phyloP scores from a whole-genome alignment of 2,113 vertebrate genomes.

The Genyomyrus donnyi region DNA sequence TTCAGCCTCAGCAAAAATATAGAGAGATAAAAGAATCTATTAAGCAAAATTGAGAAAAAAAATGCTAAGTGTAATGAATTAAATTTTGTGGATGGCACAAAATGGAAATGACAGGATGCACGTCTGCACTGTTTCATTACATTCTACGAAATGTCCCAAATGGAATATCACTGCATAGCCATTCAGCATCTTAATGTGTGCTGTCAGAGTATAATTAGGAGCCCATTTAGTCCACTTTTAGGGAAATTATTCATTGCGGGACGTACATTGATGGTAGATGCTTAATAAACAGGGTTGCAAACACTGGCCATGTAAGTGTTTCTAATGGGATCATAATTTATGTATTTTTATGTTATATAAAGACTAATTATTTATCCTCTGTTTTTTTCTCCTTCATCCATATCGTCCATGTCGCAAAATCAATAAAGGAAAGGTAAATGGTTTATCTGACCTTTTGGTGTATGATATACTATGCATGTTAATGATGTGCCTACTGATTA shows the following conservation, averaged over 20 bases:
- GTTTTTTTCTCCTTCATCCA: not conserved
- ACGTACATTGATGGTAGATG: not conserved
- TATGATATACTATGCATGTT: not conserved
- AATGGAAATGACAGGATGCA: not conserved
- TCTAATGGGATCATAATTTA: not conserved
- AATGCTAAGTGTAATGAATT: not conserved
- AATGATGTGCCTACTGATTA: not conserved
- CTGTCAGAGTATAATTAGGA: not conserved
- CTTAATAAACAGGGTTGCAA: not conserved
- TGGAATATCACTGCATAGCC: not conserved
- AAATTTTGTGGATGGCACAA: not conserved
- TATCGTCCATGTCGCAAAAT: not conserved
- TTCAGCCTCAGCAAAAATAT: not conserved
- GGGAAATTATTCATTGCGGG: not conserved
- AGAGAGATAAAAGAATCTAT: not conserved
- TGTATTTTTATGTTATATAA: not conserved
- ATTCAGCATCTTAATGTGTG: constrained; percentile 8
- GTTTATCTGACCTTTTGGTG: not conserved
- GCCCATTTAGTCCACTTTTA: not conserved
- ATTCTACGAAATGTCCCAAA: not conserved
- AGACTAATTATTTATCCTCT: not conserved
- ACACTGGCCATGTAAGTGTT: not conserved
- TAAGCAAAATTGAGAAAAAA: not conserved
- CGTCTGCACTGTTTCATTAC: not conserved
- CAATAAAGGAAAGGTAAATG: not conserved